Base-by-base conservation (phyloP, 2,113 vertebrate species). In the Leptobrachium ailaonicum region DNA sequence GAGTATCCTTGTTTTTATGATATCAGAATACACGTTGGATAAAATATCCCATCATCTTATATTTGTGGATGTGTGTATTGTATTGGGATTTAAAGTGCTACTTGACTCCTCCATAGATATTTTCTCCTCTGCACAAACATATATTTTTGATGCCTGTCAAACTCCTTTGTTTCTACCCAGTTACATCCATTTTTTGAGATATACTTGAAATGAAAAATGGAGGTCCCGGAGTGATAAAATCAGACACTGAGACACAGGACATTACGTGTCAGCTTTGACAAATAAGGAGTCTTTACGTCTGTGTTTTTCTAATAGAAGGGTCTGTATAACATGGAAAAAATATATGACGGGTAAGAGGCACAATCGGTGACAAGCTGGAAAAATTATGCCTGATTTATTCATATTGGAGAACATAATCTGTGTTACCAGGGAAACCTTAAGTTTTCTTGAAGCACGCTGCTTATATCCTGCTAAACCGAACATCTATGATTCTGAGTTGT, bases 401-500 rank as follows among this genome's bases (percentile, higher is more conserved):
- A 80, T 67, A 56, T 74, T 58, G 60, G 41, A 13, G 41, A 60
- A 67, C 78, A 74, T 68, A 67, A 80, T 80, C 71, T 80, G 66
- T 20, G 78, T 80, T 80, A 64, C 78, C 47, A 80, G n/a, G 78
- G 78, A 73, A 80, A 80, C 71, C 11, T 66, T 68, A 69, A 74
- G 43, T 47, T 45, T 74, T 74, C 47, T 40, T 32, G 64, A 80
- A 64, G 20, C 78, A 74, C 56, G 4, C 53, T 74, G 50, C 78
- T 80, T 14, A 68, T 58, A 72, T 72, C 58, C 69, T 50, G 60
- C 71, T 79, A 79, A 72, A 72, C 71, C 58, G 71, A 14, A 47
- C 71, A 68, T 60, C 58, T 41, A 74, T 67, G 78, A 68, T 50
- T 50, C 63, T 80, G 53, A 68, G 53, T 62, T 74, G 71, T 68